These are phyloP conservation scores for Apis mellifera DNA, from an alignment of 1,140 invertebrate genomes.

Conservation along the genomic window DNA sequence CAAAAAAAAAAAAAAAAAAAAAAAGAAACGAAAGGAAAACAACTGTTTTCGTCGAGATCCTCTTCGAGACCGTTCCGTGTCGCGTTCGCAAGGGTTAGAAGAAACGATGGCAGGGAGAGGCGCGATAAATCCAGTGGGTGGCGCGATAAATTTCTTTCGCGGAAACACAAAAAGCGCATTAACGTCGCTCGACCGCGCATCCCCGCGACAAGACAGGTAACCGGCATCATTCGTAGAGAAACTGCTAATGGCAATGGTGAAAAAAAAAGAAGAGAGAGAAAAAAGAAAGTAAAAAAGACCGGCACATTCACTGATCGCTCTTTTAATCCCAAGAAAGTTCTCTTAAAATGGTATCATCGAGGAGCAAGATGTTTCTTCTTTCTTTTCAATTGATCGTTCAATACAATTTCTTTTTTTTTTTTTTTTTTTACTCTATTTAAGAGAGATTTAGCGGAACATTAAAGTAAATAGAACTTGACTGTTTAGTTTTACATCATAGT, in stretches of 20 bases:
- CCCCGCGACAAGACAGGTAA: slow-evolving; percentile 43
- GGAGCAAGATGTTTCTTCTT: not conserved
- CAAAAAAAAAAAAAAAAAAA: not conserved
- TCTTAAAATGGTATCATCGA: not conserved
- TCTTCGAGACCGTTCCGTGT: slow-evolving; percentile 5
- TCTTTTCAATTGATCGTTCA: not conserved
- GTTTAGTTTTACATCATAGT: no score
- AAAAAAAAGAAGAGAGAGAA: not conserved
- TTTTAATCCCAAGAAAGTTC: not conserved
- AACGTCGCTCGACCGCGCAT: slow-evolving; percentile 47
- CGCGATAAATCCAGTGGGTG: slow-evolving; percentile 60
- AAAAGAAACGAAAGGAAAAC: not conserved
- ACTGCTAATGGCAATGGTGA: slow-evolving; percentile 12
- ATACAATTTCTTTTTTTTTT: not conserved
- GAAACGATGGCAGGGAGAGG: not conserved
- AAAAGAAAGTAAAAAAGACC: not conserved
- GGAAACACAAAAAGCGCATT: slow-evolving; percentile 68
- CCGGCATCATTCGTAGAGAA: slow-evolving; percentile 35
- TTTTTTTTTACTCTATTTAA: not conserved
- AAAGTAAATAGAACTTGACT: no score
- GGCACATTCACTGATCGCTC: not conserved
- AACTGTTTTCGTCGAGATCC: not conserved
- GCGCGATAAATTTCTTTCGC: slow-evolving; percentile 64
- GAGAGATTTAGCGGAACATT: no score
- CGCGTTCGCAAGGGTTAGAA: slow-evolving; percentile 21